Evolutionary conservation across 2,888 invertebrate species (phyloP), one percentile per base, ranked within the genome.

Genomic region (Terebella lapidaria): DNA sequence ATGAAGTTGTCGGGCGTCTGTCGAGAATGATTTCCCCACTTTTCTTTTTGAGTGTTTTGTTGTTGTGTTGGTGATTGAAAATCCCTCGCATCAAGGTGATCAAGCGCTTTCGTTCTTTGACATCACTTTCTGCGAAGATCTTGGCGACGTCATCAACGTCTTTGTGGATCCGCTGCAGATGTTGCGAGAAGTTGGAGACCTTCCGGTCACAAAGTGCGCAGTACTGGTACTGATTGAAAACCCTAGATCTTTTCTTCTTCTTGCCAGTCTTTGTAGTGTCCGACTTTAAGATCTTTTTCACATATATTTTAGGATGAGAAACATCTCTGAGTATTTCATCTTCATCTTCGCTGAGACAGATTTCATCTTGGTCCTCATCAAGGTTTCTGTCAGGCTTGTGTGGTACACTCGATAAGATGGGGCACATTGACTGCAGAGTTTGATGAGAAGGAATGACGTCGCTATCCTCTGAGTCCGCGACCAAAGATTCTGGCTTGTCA

Each of bases 21-120:
- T 4, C 56, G 3, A 56, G 47, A 10, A 56, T 18, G 25, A 56
- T 47, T 24, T 56, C 56, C 25, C 56, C 56, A 15, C 18, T 46
- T 18, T 47, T 24, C 4, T 47, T 45, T 10, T 56, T 22, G 4
- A 56, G 3, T 4, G 25, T 27, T 47, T 47, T 56, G 5, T 4
- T 24, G 26, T 56, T 56, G 47, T 56, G 45, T 4, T 15, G 5
- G 47, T 56, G 56, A n/a, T 29, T 26, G 20, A 10, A 22, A 18
- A 18, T 5, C 10, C 3, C 3, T 15, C 56, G 15, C n/a, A 56
- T 4, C 3, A 25, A 4, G 22, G 27, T n/a, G 3, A 56, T 3
- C 25, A 22, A 4, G 46, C 5, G 45, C 27, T 56, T 56, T 24
- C 47, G 22, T 26, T 56, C 46, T 18, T 24, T 47, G 3, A 18